Percentiles rank a stretch among this genome's conserved stretches.
These are phyloP conservation scores for Smittia sp. DNA, from an alignment of 2,888 invertebrate genomes.

Conservation along the genomic window DNA sequence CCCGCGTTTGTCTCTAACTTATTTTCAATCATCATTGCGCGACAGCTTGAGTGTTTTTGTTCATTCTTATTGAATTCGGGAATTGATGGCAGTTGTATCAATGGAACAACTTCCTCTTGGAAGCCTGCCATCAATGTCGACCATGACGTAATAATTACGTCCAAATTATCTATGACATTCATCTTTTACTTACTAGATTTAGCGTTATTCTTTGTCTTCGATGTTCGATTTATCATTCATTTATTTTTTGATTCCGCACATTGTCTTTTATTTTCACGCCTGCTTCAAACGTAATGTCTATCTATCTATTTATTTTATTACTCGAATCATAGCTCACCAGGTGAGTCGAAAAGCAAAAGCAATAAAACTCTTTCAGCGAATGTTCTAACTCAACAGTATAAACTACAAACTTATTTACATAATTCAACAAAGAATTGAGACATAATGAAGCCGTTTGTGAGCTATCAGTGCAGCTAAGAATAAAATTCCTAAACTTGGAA, in stretches of 20 bases:
- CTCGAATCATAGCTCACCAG: no score
- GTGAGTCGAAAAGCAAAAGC: neutral
- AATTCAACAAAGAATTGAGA: no score
- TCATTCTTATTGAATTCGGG: neutral
- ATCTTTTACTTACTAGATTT: conserved; percentile 33
- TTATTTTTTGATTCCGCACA: neutral
- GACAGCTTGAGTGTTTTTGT: conserved; percentile 18
- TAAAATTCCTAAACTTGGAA: no score
- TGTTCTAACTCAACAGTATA: no score
- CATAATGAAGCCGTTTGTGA: no score
- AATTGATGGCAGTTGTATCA: neutral
- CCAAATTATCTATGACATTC: no score
- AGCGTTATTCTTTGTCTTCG: neutral
- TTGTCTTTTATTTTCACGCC: neutral
- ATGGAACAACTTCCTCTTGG: neutral
- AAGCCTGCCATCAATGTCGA: neutral
- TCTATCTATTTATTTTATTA: no score
- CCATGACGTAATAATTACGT: no score
- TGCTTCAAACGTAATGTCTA: no score
- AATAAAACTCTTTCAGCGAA: conserved; percentile 7
- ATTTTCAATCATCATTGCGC: conserved; percentile 25
- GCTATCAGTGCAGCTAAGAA: no score
- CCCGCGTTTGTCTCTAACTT: conserved; percentile 13
- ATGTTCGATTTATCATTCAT: no score
- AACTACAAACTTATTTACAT: no score